These are phyloP conservation scores for Nudaria mundana DNA, from an alignment of 2,888 invertebrate genomes.

Conservation along the genomic window DNA sequence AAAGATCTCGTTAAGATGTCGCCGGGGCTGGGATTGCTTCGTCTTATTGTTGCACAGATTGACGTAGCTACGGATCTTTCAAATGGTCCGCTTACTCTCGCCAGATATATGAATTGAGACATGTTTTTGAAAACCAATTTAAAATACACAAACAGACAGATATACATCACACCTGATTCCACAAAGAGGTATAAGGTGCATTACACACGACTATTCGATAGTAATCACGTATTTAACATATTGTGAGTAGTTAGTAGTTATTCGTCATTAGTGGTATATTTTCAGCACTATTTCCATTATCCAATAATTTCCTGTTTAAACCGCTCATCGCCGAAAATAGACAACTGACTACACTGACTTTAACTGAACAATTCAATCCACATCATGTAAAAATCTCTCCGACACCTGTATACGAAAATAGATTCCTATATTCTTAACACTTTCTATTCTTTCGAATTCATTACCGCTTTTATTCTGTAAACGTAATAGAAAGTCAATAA, in stretches of 20 bases:
- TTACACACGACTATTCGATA: too few relatives aligned
- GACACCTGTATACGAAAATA: constrained; percentile 28
- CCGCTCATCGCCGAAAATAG: constrained; percentile 45
- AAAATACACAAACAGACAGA: too few relatives aligned
- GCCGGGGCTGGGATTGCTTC: constrained; percentile 25
- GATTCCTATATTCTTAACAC: constrained; percentile 2
- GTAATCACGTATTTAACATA: too few relatives aligned
- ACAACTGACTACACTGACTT: constrained; percentile 31
- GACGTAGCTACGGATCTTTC: constrained; percentile 10
- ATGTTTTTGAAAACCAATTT: too few relatives aligned
- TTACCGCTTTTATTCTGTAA: constrained; percentile 4
- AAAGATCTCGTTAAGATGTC: constrained; percentile 35
- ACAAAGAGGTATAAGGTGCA: too few relatives aligned
- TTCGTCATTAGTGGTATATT: constrained; percentile 38
- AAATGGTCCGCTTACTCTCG: constrained; percentile 1
- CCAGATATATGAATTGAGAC: neutral
- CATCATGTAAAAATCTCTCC: constrained; percentile 29
- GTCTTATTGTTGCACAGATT: constrained; percentile 17
- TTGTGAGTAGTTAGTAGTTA: constrained; percentile 31
- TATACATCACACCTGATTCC: too few relatives aligned
- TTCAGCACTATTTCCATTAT: constrained; percentile 37
- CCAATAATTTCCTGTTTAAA: constrained; percentile 52
- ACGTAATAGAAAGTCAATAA: constrained; percentile 2
- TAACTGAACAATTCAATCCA: constrained; percentile 29
- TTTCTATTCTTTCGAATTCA: constrained; percentile 16